phyloP scores from a whole-genome alignment of 1,140 invertebrate species.

The Zaprionus inermis region DNA sequence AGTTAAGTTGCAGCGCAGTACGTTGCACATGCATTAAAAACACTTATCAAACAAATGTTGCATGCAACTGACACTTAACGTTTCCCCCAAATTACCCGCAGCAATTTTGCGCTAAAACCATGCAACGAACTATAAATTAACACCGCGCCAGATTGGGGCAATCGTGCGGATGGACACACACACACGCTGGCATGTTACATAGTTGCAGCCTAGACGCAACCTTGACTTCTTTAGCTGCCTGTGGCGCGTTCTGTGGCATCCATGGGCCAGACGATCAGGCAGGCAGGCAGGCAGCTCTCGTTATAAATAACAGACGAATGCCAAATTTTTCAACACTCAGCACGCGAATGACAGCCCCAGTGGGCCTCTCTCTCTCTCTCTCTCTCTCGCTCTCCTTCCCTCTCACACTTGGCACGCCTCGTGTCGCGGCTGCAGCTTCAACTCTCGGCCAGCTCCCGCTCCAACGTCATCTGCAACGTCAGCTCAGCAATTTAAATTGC shows the following conservation, averaged over 20 bases:
- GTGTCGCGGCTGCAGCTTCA: background rate
- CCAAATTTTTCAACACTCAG: conserved; percentile 59
- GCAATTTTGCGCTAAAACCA: conserved; percentile 41
- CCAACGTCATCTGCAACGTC: conserved; percentile 13
- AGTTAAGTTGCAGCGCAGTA: background rate
- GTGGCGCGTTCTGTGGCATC: conserved; percentile 43
- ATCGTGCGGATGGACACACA: conserved; percentile 2
- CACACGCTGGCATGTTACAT: conserved; percentile 12
- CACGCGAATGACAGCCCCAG: conserved; percentile 43
- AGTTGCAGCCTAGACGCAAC: conserved; percentile 62
- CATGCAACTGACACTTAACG: conserved; percentile 1
- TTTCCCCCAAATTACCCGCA: conserved; percentile 41
- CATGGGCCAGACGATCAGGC: conserved; percentile 23
- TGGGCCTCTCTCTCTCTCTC: background rate
- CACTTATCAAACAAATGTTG: conserved; percentile 12
- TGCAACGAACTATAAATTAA: conserved; percentile 65
- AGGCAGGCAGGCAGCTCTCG: conserved; percentile 39
- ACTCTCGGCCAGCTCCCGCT: background rate
- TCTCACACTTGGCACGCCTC: background rate
- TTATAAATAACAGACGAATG: conserved; percentile 58
- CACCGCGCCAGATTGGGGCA: conserved; percentile 52
- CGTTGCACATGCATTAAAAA: background rate
- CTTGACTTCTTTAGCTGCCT: conserved; percentile 61
- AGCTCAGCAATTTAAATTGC: conserved; percentile 80
- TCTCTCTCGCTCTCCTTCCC: background rate